Base-by-base conservation (phyloP, 2,888 invertebrate genomes). In the Papilio elwesi region DNA sequence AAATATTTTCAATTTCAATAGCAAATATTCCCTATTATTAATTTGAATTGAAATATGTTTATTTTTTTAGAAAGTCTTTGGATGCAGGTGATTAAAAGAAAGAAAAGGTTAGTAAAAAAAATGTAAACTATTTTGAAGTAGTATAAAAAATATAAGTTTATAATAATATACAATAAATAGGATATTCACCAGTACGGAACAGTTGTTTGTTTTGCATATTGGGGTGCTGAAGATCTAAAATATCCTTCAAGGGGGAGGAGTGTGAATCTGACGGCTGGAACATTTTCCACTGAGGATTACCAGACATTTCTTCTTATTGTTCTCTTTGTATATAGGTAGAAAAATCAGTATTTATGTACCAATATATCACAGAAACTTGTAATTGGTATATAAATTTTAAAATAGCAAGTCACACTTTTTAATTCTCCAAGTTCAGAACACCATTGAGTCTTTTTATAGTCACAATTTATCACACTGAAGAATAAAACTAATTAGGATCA, bases 191-290 rank as follows among this genome's bases (percentile, higher is more conserved):
- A 85, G 95, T 95, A 79, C 95, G 94, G 83, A 93, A 95, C 78
- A 88, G 88, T 79, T 90, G 88, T 87, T 94, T 94, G 78, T 90
- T 81, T 83, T 94, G 93, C 91, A 91, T 91, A 78, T 88, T 90
- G 78, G 95, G 89, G 84, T 95, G 94, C 87, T 95, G 95, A 94
- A 96, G 95, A 86, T 96, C 96, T 94, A 97, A 96, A 91, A 96
- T 97, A 89, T 97, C 97, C 89, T 97, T 95, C 94, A 97, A 96
- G 87, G 97, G 96, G 91, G 97, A 96, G 89, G 96, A 95, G 94
- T 96, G 96, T 95, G 96, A 96, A 95, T 96, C 95, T 94, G 97
- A 97, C 97, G 97, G 97, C 96, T 97, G 97, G 96, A 97, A 97
- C 93, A 96, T 95, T 95, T 96, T 97, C 97, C 97, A 97, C 96